Evolutionary conservation across 1,140 invertebrate species (phyloP), one percentile per base, ranked within the genome.

Genomic region (Cydia fagiglandana): DNA sequence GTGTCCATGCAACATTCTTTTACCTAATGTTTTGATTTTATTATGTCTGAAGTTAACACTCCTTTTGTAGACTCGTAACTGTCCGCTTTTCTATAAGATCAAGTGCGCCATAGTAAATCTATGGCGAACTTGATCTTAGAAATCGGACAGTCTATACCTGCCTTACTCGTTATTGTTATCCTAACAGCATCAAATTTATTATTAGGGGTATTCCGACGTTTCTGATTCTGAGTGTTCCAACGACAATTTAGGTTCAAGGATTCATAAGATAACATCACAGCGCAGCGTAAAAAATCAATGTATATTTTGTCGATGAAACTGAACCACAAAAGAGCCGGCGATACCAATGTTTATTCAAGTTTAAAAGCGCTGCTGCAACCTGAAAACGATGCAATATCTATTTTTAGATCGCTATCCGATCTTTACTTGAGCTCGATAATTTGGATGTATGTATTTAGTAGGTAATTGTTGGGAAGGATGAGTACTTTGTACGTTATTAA

Each of bases 401-500:
- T 70, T 70, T 70, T 45, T 70, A 70, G 66, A 70, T 38, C n/a
- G 66, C 30, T 70, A 38, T 70, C 66, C n/a, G 34, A 70, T 38
- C 66, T 70, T 66, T 41, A 38, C 34, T 38, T 41, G 34, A 70
- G 10, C 30, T 17, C n/a, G 10, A n/a, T 66, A n/a, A 38, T 41
- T 41, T 70, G 17, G 66, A 24, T 24, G 30, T 30, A 10, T 12
- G n/a, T 13, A 61, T 61, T 53, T 53, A 53, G 20, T n/a, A n/a
- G n/a, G n/a, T 61, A 12, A n/a, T 61, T 24, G 56, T 20, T 24
- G 7, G 2, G 7, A 61, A 61, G 34, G 34, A 34, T 34, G 34
- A 34, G 34, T 34, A 34, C 34, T 5, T 53, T 15, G 15, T n/a
- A 50, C 0, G 5, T n/a, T 4, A 17, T 56, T 17, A 17, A 56